Base-by-base conservation (phyloP, 2,113 vertebrate genomes). In the Proterorhinus semilunaris region DNA sequence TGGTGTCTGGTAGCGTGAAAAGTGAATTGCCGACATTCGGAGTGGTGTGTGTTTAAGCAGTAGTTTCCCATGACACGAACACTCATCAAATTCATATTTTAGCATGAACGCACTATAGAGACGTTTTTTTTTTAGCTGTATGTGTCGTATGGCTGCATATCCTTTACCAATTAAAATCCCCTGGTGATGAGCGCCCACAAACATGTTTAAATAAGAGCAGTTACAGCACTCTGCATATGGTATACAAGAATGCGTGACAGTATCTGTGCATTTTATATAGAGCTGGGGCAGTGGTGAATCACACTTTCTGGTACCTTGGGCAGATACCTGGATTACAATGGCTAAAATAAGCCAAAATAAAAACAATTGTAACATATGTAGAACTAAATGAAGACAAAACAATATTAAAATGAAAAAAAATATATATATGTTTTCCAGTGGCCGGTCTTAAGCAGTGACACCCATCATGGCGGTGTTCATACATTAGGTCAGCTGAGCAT, bases 121-220 rank as follows among this genome's bases (percentile, higher is more conserved):
- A 48, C 27, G 49, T 13, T 65, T 49, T 69, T 79, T 62, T 74
- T 83, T 70, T 63, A 68, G 65, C 71, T 59, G 59, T 27, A 58
- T 55, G 62, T 48, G 50, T 61, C 12, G 2, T 76, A 65, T 62
- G 67, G 75, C 66, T 15, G 1, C 42, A 67, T 15, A 36, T 47
- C 42, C 62, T 7, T 46, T 46, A 11, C 27, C 72, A 64, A 66
- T 68, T 57, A 65, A 78, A 84, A 69, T 59, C 11, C 12, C n/a
- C 62, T 54, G 54, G 66, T 12, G 44, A 55, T n/a, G 51, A 66
- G 52, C 21, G 66, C 58, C 4, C 4, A 65, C 15, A 53, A 64
- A 21, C 15, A 69, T 61, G 7, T 43, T 63, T 17, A 63, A 43
- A 36, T 48, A 46, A 51, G 36, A 51, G 21, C 47, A 48, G 42